Base-by-base conservation (phyloP, 92 coral and sea anemone genomes). In the Ricordea florida region DNA sequence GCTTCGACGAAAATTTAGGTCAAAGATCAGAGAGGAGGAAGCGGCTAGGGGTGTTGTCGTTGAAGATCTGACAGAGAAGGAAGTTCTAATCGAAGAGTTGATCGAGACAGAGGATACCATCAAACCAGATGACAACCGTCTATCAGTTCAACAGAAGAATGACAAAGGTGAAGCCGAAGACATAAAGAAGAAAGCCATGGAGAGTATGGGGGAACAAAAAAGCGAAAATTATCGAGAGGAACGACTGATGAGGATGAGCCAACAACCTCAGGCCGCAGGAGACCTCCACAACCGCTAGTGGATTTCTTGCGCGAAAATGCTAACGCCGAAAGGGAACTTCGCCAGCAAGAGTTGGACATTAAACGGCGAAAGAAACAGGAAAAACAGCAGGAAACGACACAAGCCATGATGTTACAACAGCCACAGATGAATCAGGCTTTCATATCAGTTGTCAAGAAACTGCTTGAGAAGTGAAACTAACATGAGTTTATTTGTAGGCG, bases 281-380 rank as follows among this genome's bases (percentile, higher is more conserved):
- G 64, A 30, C 6, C 42, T 57, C 42, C 64, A 57, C 25, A 57
- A 17, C 64, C 23, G 64, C 64, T 57, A 13, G 64, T 57, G 23
- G 64, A 57, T 57, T 30, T 57, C 64, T 57, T 57, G 64, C 64
- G 64, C 64, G 26, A 57, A 57, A 30, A 57, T 30, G 45, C 64
- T 57, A 57, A 57, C 45, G 64, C 64, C 25, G 64, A 57, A 33
- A 30, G 52, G 52, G 64, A 61, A 61, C 68, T 38, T 61, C 49
- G 48, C 68, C 68, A 21, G 68, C 68, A 61, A 37, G 68, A 60
- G 67, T 60, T 60, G 48, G 67, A 60, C 68, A 61, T 61, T 20
- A 66, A 66, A 49, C 40, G n/a, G n/a, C n/a, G 29, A 61, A 61
- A 61, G 23, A 26, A 45, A 45, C 52, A 45, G 52, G 52, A 45